Base-by-base conservation (phyloP, 2,888 invertebrate genomes). In the Caenorhabditis plicata region DNA sequence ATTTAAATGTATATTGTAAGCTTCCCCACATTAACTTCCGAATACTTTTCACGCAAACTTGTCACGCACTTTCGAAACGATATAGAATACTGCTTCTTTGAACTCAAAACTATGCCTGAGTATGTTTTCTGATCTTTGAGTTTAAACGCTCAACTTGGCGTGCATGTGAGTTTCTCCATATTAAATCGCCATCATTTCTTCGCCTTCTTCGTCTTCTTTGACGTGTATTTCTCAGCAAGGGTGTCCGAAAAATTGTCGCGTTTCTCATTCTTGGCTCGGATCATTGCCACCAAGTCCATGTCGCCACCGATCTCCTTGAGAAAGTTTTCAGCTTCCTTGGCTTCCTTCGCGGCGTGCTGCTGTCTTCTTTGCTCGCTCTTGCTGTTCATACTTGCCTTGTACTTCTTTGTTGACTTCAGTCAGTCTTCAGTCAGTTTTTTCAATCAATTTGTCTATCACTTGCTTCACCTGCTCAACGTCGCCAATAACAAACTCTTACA, bases 401-500 rank as follows among this genome's bases (percentile, higher is more conserved):
- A 68, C 36, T 62, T 64, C 43, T 62, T 64, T 4, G 66, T 68
- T 22, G 39, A 47, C 25, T 64, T 56, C 17, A 68, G 44, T 8
- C n/a, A n/a, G n/a, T n/a, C n/a, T n/a, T n/a, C n/a, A n/a, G n/a
- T n/a, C n/a, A n/a, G n/a, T 44, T 42, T 25, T 55, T 63, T 3
- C 56, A 46, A 22, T 63, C 45, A 22, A 71, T 60, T 8, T 62
- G 38, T 15, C 22, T 32, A 20, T 64, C 58, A n/a, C 64, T 31
- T 17, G n/a, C n/a, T 54, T 41, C 7, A 32, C 52, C 17, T 63
- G 57, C 38, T 50, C 27, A 13, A 39, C 33, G 11, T 58, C 50
- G 1, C 53, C 58, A 9, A 64, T 45, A 0, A 47, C 55, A 13
- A 35, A 41, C 64, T 57, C 81, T 41, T 81, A 67, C 20, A 80